Evolutionary conservation across 2,888 invertebrate genomes (phyloP).

Genomic region (Eulithis testata): DNA sequence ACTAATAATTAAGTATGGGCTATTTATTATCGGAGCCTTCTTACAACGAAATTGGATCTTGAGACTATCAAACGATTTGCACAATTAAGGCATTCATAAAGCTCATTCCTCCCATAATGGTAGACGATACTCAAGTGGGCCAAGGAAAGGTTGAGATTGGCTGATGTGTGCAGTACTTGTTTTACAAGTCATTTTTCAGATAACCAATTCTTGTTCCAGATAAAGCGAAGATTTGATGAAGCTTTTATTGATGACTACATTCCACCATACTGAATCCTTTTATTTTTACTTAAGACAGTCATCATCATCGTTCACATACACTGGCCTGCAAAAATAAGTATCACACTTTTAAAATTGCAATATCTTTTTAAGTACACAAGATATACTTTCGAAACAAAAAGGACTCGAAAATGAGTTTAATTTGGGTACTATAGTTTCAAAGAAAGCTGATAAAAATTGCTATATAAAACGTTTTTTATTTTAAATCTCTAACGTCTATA

Average conservation of each 20-base stretch:
- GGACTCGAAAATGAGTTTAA: too few species aligned
- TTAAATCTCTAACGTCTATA: too few species aligned
- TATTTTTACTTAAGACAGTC: not conserved
- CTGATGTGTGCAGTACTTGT: not conserved
- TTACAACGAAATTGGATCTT: slow-evolving; percentile 4
- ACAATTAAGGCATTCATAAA: not conserved
- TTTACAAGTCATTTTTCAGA: not conserved
- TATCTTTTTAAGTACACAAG: too few species aligned
- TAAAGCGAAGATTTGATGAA: too few species aligned
- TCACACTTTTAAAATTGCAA: too few species aligned
- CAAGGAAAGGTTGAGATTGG: slow-evolving; percentile 1
- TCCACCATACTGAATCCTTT: not conserved
- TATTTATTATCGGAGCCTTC: not conserved
- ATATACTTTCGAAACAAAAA: too few species aligned
- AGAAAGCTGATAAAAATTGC: too few species aligned
- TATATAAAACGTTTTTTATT: too few species aligned
- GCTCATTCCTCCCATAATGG: slow-evolving; percentile 3
- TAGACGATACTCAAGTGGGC: not conserved
- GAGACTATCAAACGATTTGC: slow-evolving; percentile 5
- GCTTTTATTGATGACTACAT: not conserved
- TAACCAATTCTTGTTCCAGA: too few species aligned
- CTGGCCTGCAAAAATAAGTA: too few species aligned
- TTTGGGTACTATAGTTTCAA: too few species aligned
- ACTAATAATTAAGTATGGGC: slow-evolving; percentile 16
- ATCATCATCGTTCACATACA: not conserved